phyloP scores from a whole-genome alignment of 2,113 vertebrate genomes.

The Pterocles gutturalis region DNA sequence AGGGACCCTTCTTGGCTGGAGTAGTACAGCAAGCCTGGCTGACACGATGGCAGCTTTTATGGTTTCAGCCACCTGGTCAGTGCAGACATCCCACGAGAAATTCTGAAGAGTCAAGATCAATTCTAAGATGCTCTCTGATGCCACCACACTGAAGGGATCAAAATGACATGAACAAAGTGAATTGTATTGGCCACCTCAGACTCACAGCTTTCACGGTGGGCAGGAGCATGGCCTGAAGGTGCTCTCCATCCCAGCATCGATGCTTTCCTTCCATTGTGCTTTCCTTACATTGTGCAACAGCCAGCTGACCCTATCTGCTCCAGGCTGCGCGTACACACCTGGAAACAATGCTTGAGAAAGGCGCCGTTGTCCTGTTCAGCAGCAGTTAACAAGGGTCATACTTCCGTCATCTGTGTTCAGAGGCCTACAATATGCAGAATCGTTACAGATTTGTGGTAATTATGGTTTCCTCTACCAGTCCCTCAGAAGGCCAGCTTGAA shows the following conservation, averaged over 20 bases:
- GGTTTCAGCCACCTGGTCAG: background rate
- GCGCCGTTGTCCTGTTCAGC: fast-evolving
- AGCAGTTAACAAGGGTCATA: background rate
- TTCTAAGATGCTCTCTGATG: background rate
- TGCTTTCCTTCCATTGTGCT: background rate
- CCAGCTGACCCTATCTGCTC: background rate
- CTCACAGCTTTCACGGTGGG: fast-evolving
- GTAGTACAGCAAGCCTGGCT: background rate
- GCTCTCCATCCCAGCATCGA: fast-evolving
- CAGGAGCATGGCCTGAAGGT: background rate
- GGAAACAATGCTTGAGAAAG: background rate
- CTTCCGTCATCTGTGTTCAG: background rate
- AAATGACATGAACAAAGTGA: background rate
- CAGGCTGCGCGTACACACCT: fast-evolving
- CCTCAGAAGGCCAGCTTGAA: background rate
- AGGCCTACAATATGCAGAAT: background rate
- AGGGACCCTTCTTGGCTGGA: background rate
- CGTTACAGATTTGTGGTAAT: background rate
- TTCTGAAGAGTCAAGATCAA: background rate
- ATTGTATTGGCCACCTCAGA: background rate
- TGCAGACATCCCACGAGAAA: background rate
- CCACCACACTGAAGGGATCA: background rate
- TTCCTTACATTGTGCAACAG: background rate
- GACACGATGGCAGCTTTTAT: background rate
- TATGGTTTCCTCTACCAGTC: background rate